Percentiles rank a stretch among this genome's conserved stretches.
Conservation (phyloP, 2,113 vertebrate genomes). For the Thamnaconus septentrionalis region DNA sequence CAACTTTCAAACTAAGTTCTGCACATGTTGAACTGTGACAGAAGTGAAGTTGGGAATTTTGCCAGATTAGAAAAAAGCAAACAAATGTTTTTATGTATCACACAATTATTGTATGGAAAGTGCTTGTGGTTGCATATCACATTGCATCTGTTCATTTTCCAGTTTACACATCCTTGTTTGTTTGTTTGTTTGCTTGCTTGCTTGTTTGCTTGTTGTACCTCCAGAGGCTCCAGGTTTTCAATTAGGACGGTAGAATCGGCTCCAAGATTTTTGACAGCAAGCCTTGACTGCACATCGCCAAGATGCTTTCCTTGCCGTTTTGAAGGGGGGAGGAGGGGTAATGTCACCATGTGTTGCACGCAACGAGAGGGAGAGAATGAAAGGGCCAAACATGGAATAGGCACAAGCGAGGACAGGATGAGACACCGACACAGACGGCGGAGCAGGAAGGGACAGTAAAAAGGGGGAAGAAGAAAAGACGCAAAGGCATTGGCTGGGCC, state of each 20-base stretch:
- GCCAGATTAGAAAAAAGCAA: too few species aligned
- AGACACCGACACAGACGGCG: slow-evolving; percentile 39
- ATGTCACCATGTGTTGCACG: slow-evolving; percentile 58
- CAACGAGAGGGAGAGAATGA: slow-evolving; percentile 31
- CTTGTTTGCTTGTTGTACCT: slow-evolving; percentile 28
- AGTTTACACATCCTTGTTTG: slow-evolving; percentile 5
- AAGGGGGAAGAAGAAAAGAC: slow-evolving; percentile 10
- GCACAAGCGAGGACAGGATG: slow-evolving; percentile 48
- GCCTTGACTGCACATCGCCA: slow-evolving; percentile 33
- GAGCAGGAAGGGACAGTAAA: slow-evolving; percentile 43
- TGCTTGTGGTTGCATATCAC: neutral
- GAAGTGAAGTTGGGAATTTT: too few species aligned
- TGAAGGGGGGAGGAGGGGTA: slow-evolving; percentile 33
- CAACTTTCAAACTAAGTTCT: neutral
- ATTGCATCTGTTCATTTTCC: slow-evolving; percentile 6
- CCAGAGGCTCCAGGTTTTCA: slow-evolving; percentile 32
- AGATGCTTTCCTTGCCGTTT: slow-evolving; percentile 36
- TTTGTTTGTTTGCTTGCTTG: too few species aligned
- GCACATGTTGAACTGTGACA: too few species aligned
- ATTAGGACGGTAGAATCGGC: slow-evolving; percentile 53
- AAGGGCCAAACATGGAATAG: slow-evolving; percentile 30
- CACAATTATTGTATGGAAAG: slow-evolving; percentile 9
- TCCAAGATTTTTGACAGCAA: slow-evolving; percentile 39
- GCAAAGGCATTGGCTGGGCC: slow-evolving; percentile 58
- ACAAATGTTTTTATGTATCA: neutral